Base-by-base conservation (phyloP, 1,140 invertebrate genomes). In the Leptinotarsa lineolata region DNA sequence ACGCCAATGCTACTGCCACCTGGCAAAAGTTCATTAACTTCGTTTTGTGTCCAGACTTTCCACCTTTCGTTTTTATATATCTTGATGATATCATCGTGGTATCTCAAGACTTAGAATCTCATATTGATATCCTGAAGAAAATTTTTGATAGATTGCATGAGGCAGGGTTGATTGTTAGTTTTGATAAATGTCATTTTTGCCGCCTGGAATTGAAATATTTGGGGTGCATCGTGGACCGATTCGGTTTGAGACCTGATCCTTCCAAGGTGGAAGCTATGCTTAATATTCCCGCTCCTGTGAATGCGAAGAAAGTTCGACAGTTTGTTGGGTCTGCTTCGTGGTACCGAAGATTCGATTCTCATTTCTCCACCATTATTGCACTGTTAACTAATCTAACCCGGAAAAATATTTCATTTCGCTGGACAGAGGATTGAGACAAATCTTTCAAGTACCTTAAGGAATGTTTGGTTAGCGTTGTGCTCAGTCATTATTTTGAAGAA, bases 381-480 rank as follows among this genome's bases (percentile, higher is more conserved):
- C 75, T 73, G 39, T 15, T 76, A 16, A 78, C 83, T 72, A 21
- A 77, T 44, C 76, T 88, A 1, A 72, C 75, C 12, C 79, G 74
- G 45, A 71, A 76, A 60, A n/a, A 48, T 15, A 60, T 63, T 54
- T 60, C 46, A 39, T 72, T 81, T 72, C n/a, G 48, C 18, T 46
- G 39, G 76, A 3, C 64, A 15, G 65, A 2, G 74, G 77, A 65
- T 20, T 72, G 70, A 24, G 46, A 67, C 3, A 16, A 67, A 39
- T 24, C 65, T 18, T 67, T 67, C 44, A 45, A n/a, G 5, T 71
- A 24, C n/a, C 48, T 60, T 39, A 68, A 68, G 39, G 11, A 4
- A 12, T 69, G 8, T 20, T 61, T 70, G 18, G 30, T 71, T 61
- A 45, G 70, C 18, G 70, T 59, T 12, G 59, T 71, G 18, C 22